phyloP scores from a whole-genome alignment of 2,888 invertebrate genomes.

The Rhodophaea formosa region DNA sequence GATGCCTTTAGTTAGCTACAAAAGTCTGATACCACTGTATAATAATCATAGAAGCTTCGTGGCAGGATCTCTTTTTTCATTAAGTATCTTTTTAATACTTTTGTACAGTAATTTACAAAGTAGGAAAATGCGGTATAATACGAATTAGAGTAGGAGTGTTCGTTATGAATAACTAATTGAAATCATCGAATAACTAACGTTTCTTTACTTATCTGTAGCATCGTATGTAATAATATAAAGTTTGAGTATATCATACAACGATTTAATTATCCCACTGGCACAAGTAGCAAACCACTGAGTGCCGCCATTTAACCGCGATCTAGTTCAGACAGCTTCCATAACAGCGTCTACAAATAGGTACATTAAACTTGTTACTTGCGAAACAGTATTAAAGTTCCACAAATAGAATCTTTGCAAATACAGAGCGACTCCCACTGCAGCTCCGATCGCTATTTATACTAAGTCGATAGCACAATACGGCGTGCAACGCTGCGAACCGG shows the following conservation, averaged over 20 bases:
- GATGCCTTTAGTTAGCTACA: too few species aligned
- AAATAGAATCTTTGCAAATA: constrained; percentile 58
- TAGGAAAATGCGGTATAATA: too few species aligned
- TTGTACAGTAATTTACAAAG: too few species aligned
- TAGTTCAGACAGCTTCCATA: constrained; percentile 31
- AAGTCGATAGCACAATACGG: constrained; percentile 40
- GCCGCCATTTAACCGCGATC: constrained; percentile 31
- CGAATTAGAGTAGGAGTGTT: too few species aligned
- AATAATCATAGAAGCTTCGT: too few species aligned
- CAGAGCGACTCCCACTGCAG: constrained; percentile 41
- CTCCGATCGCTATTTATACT: constrained; percentile 48
- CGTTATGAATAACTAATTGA: too few species aligned
- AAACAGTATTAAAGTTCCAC: constrained; percentile 52
- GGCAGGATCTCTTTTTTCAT: too few species aligned
- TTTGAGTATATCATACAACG: background rate
- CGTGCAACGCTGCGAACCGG: constrained; percentile 46
- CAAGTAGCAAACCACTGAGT: constrained; percentile 29
- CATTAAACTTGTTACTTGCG: constrained; percentile 45
- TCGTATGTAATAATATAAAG: too few species aligned
- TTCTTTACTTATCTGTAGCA: too few species aligned
- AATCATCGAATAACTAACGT: too few species aligned
- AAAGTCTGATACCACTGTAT: too few species aligned
- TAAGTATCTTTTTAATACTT: too few species aligned
- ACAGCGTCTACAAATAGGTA: constrained; percentile 32
- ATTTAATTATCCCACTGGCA: constrained; percentile 19